Percentiles rank a stretch among this genome's conserved stretches.
These are phyloP conservation scores for Coryphaenoides rupestris DNA, from an alignment of 2,113 vertebrate species.

Conservation along the genomic window DNA sequence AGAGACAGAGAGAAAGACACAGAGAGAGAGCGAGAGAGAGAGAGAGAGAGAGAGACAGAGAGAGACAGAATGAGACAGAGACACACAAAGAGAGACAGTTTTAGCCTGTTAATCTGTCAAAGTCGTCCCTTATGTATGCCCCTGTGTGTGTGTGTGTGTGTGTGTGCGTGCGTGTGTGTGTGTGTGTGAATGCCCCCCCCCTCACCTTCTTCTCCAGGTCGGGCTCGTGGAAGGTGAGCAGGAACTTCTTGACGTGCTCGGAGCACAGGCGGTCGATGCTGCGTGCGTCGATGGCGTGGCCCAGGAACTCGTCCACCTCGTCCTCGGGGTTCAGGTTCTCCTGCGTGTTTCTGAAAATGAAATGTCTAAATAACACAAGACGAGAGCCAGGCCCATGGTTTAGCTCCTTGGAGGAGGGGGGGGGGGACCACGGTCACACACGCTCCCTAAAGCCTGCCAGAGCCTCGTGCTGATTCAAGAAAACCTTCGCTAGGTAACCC, in stretches of 20 bases:
- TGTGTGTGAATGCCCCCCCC: background rate
- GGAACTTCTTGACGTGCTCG: conserved; percentile 95
- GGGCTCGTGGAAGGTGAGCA: conserved; percentile 93
- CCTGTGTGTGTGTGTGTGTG: conserved; percentile 4
- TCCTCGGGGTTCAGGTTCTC: conserved; percentile 96
- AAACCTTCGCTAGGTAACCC: no score
- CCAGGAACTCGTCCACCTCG: conserved; percentile 97
- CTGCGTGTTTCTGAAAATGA: conserved; percentile 86
- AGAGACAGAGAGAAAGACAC: background rate
- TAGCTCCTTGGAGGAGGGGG: conserved; percentile 5
- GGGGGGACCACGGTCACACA: background rate
- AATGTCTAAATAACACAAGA: conserved; percentile 73
- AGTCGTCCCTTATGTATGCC: background rate
- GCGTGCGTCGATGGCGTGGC: conserved; percentile 92
- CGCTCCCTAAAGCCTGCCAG: background rate
- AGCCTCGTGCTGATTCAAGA: no score
- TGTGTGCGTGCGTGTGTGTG: conserved; percentile 3
- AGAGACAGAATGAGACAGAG: no score
- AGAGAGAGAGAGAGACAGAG: background rate
- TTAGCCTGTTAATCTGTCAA: no score
- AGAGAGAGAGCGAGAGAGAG: conserved; percentile 3
- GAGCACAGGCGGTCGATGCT: conserved; percentile 96
- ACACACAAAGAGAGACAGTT: no score
- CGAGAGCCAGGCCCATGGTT: conserved; percentile 37
- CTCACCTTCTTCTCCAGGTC: conserved; percentile 96